Evolutionary conservation across 2,888 invertebrate genomes (phyloP), one percentile per base, ranked within the genome.

Genomic region (Herminia tarsipennalis): DNA sequence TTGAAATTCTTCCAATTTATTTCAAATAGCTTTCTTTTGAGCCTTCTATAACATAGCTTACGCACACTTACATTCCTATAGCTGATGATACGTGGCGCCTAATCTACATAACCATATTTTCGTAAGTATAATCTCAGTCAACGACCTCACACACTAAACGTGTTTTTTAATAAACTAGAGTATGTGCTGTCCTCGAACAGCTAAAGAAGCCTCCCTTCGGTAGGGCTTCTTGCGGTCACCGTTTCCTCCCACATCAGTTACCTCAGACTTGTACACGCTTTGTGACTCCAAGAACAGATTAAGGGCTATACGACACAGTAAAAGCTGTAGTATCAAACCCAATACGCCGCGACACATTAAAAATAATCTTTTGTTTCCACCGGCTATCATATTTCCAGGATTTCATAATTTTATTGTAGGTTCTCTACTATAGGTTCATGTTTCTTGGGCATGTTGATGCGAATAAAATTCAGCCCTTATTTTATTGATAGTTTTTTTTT

Each of bases 221-320:
- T 78, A 70, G 66, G 90, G 90, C 87, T 89, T 89, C 89, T 78
- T 88, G 90, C 74, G 90, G 90, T 90, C 78, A 66, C 75, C 72
- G 64, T 78, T 86, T 87, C 88, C 88, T 88, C 76, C 74, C 70
- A 74, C 70, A 69, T 55, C 73, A 68, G 71, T 76, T 66, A 63
- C 51, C 68, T 69, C 67, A 46, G 22, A 47, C 35, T 37, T 46
- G 45, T 41, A 34, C 25, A 50, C 40, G 44, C 42, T 37, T 32
- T 37, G 30, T 46, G 27, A 40, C 17, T 35, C 36, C 32, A 47
- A 42, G 27, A 32, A 37, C 16, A 27, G 45, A 45, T 41, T 53
- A 39, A 38, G 10, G 30, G 28, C 14, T 50, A 29, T 36, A 29
- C n/a, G 20, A 13, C 8, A n/a, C 20, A 9, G n/a, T 13, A 6